A percentile compares a stretch with the other conserved stretches of the same genome.
Evolutionary conservation across 2,797 vertebrate species (phyloP).

Genomic region (Enteromius viviparus): DNA sequence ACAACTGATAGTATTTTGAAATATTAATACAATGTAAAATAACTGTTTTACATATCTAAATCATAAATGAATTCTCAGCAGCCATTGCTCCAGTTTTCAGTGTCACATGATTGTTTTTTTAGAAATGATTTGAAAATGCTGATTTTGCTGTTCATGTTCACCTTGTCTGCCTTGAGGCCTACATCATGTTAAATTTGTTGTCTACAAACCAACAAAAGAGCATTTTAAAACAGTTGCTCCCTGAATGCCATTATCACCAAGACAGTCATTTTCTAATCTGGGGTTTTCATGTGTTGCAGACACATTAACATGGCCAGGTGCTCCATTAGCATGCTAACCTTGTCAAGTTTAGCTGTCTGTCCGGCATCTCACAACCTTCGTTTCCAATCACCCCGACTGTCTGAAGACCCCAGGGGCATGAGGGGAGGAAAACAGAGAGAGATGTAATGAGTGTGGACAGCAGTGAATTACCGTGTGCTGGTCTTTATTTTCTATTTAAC

Average conservation of each 20-base stretch:
- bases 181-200: neutral
- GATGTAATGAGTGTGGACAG: conserved; percentile 66
- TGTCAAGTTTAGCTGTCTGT: conserved; percentile 47
- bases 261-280: conserved; percentile 20
- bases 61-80: neutral
- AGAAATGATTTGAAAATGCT: neutral
- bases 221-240: neutral
- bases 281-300: neutral
- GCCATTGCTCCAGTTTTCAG: neutral
- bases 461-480: conserved; percentile 62
- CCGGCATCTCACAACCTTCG: conserved; percentile 39
- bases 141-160: neutral
- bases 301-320: conserved; percentile 33
- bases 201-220: neutral
- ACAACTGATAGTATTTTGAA: neutral
- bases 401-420: conserved; percentile 16
- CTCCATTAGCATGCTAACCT: conserved; percentile 48
- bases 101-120: neutral
- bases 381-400: conserved; percentile 51
- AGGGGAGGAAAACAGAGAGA: conserved; percentile 40
- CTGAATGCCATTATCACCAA: conserved; percentile 4
- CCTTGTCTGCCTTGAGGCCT: neutral
- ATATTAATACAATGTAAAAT: neutral
- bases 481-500: conserved; percentile 64
- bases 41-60: neutral